Evolutionary conservation across 1,140 invertebrate species (phyloP), one percentile per base, ranked within the genome.

Genomic region (Hyles vespertilio): DNA sequence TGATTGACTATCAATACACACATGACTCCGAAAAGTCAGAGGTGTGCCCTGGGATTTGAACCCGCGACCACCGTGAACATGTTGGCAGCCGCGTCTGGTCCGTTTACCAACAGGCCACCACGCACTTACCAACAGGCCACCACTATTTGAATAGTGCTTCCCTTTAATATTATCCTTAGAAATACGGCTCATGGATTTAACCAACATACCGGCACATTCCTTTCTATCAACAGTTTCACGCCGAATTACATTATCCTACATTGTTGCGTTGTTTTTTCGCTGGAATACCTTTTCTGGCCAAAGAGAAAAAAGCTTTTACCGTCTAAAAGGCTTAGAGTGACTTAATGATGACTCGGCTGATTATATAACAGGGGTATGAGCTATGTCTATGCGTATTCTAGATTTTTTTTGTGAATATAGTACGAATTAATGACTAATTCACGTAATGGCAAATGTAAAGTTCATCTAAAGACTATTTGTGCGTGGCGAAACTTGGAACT

Each of bases 161-260:
- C 50, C 51, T 11, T 62, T 58, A 58, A 62, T 49, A 58, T 32
- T 45, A 51, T 36, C 12, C 33, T 51, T 43, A 48, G 49, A 51
- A 44, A 46, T 45, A 44, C 53, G 61, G 36, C 49, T 44, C 51
- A 48, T 56, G 55, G 54, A 58, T 65, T 65, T 59, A 59, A 60
- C 58, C 44, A 59, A 65, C 58, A 63, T 47, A 58, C 32, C 43
- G 40, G 48, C 53, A 49, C 53, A 51, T 56, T 59, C 32, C 32
- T 51, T 57, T 36, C 58, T 56, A 60, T 52, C 57, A 64, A 59
- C 63, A 56, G 45, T 50, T 65, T 61, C 43, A 51, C 58, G 49
- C 55, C 5, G 59, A 65, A 61, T 61, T 61, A 56, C 55, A 65
- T 61, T 61, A 65, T 55, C 59, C 63, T 48, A 46, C 5, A 55